phyloP scores from a whole-genome alignment of 2,797 vertebrate genomes.

The Tapera naevia region DNA sequence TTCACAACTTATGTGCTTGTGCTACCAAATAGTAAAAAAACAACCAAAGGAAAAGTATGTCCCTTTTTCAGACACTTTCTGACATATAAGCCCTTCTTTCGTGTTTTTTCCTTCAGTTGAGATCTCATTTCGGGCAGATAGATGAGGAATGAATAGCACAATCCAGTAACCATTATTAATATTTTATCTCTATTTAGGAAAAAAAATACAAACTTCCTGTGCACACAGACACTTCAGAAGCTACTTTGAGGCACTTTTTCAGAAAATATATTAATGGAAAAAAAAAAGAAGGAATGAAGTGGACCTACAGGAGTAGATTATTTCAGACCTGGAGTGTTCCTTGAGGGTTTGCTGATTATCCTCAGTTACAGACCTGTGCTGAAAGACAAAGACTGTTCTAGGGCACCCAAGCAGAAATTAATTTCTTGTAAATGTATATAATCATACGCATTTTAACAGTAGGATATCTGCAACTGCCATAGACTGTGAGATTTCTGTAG shows the following conservation, averaged over 20 bases:
- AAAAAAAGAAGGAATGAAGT: neutral
- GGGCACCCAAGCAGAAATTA: neutral
- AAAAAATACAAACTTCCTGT: neutral
- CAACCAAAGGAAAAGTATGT: neutral
- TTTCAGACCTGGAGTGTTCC: neutral
- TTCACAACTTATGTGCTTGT: neutral
- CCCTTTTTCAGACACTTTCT: neutral
- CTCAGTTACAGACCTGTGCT: neutral
- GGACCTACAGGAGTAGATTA: neutral
- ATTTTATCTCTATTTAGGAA: neutral
- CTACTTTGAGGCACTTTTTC: neutral
- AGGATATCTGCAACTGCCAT: neutral
- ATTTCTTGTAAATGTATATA: neutral
- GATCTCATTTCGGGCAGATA: neutral
- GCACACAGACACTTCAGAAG: neutral
- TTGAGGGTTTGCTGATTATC: neutral
- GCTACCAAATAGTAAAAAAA: neutral
- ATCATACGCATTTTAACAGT: accelerated
- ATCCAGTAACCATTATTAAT: neutral
- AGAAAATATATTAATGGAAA: neutral
- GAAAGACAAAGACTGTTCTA: neutral
- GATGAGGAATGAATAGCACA: neutral
- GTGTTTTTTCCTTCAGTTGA: neutral
- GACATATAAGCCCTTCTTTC: neutral
- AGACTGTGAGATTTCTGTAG: neutral